Conservation (phyloP, 2,888 invertebrate genomes). For the Aphrophora alni region DNA sequence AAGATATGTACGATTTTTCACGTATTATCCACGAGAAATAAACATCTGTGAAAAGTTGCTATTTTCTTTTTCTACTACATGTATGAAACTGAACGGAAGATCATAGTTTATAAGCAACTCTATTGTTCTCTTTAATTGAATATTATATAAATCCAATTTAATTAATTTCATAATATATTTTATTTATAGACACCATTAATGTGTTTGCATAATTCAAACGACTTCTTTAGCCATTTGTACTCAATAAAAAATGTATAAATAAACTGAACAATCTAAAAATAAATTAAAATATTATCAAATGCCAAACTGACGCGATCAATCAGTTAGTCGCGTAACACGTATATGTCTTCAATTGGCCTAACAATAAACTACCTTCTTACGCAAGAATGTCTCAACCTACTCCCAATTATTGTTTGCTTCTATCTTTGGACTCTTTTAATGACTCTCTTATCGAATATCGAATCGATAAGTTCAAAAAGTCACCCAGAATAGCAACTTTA, state of each 20-base stretch:
- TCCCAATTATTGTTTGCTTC: neutral
- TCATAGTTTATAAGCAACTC: too few species aligned
- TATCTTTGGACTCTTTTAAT: neutral
- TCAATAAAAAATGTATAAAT: neutral
- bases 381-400: neutral
- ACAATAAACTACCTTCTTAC: neutral
- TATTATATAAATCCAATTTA: too few species aligned
- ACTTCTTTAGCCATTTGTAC: neutral
- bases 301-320: neutral
- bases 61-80: too few species aligned
- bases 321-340: neutral
- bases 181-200: neutral
- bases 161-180: neutral
- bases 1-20: too few species aligned
- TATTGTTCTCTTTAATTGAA: too few species aligned
- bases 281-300: neutral
- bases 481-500: neutral
- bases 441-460: neutral
- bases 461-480: neutral
- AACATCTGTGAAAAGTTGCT: too few species aligned
- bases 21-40: too few species aligned
- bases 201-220: neutral
- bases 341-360: neutral
- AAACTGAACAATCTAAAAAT: neutral
- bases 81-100: too few species aligned